These are phyloP conservation scores for Schizothorax lantsangensis DNA, from an alignment of 2,797 vertebrate genomes.

Conservation along the genomic window DNA sequence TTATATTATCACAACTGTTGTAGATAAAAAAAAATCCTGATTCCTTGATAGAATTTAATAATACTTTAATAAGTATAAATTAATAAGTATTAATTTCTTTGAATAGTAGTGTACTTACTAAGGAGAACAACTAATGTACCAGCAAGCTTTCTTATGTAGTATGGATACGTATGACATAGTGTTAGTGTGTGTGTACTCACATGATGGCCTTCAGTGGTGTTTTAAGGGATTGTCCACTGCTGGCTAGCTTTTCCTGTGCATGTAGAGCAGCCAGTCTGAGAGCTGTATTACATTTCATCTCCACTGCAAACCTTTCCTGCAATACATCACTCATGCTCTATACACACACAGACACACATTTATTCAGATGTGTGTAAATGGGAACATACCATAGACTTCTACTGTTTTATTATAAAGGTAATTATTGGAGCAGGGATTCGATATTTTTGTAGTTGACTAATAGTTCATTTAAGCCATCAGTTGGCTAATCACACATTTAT, in stretches of 20 bases:
- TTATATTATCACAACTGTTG: neutral
- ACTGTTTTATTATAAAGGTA: neutral
- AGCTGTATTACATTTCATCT: conserved; percentile 95
- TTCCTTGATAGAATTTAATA: neutral
- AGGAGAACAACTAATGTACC: neutral
- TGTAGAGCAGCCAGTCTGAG: conserved; percentile 91
- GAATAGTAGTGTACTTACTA: neutral
- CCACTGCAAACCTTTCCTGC: conserved; percentile 93
- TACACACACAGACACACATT: conserved; percentile 44
- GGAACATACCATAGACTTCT: neutral
- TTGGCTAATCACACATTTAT: neutral
- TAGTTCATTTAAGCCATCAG: neutral
- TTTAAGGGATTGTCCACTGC: conserved; percentile 89
- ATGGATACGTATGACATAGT: neutral
- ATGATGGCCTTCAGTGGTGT: conserved; percentile 92
- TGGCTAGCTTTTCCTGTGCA: conserved; percentile 90
- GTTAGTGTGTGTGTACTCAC: conserved; percentile 76
- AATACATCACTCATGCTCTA: conserved; percentile 96
- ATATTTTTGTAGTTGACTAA: neutral
- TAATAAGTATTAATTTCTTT: neutral
- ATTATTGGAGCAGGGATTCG: neutral
- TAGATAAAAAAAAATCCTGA: neutral
- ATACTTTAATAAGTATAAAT: too few relatives aligned
- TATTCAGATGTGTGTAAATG: neutral
- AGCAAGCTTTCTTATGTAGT: neutral